phyloP scores from a whole-genome alignment of 2,888 invertebrate species.

The Andrena chrysosceles region DNA sequence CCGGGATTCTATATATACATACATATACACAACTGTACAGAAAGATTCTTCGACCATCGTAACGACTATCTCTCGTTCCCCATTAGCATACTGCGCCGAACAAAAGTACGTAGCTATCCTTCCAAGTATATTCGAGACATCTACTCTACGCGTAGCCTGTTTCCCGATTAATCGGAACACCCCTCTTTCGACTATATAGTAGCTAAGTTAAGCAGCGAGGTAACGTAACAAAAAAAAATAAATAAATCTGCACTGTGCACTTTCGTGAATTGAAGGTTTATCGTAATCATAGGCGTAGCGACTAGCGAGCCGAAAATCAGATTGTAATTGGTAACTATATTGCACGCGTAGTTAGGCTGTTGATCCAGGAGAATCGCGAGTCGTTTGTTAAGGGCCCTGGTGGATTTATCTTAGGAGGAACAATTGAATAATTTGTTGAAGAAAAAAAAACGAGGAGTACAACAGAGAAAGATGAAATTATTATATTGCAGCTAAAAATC shows the following conservation, averaged over 20 bases:
- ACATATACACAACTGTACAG: slow-evolving; percentile 53
- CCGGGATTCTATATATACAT: slow-evolving; percentile 46
- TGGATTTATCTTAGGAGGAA: background rate
- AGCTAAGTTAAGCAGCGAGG: slow-evolving; percentile 32
- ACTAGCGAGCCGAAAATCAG: slow-evolving; percentile 49
- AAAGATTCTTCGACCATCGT: slow-evolving; percentile 57
- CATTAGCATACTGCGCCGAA: slow-evolving; percentile 58
- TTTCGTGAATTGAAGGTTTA: slow-evolving; percentile 83
- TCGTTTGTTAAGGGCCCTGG: slow-evolving; percentile 39
- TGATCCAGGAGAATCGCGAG: slow-evolving; percentile 12
- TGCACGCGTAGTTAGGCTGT: slow-evolving; percentile 56
- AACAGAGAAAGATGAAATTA: too few relatives aligned
- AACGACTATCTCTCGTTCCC: slow-evolving; percentile 59
- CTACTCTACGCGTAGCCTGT: slow-evolving; percentile 11
- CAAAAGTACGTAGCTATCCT: slow-evolving; percentile 8
- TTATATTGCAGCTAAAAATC: background rate
- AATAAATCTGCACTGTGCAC: slow-evolving; percentile 84
- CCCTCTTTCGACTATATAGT: slow-evolving; percentile 47
- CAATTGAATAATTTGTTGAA: too few relatives aligned
- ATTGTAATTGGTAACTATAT: slow-evolving; percentile 48
- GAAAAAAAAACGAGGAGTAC: too few relatives aligned
- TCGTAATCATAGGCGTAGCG: slow-evolving; percentile 63
- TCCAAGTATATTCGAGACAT: slow-evolving; percentile 4
- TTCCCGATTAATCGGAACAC: slow-evolving; percentile 3
- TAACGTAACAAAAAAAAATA: slow-evolving; percentile 44